Evolutionary conservation across 2,888 invertebrate species (phyloP).

Genomic region (Thelaira solivaga): DNA sequence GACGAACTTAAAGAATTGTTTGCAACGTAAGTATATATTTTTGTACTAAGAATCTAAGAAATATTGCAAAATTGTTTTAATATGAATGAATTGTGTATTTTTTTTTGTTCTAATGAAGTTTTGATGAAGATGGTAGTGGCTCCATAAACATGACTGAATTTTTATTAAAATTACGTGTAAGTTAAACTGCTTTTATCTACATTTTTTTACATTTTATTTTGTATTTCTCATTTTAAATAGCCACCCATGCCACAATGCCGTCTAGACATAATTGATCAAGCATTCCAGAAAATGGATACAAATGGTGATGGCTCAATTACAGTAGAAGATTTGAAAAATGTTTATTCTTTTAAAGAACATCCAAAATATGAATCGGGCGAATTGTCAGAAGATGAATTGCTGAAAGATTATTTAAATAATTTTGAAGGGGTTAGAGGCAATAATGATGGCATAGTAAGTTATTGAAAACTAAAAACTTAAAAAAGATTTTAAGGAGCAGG

Average conservation of each 20-base stretch:
- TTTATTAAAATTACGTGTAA: conserved; percentile 87
- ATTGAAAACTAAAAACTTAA: not conserved
- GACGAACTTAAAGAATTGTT: conserved; percentile 76
- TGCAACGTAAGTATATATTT: conserved; percentile 66
- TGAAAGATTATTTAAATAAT: conserved; percentile 88
- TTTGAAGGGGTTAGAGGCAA: conserved; percentile 84
- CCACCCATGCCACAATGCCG: conserved; percentile 89
- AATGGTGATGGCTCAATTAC: conserved; percentile 90
- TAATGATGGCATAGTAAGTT: conserved; percentile 84
- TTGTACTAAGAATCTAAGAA: not conserved
- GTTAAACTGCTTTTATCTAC: conserved; percentile 65
- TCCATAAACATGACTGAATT: conserved; percentile 93
- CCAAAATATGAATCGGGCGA: conserved; percentile 92
- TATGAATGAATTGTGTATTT: not conserved
- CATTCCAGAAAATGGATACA: conserved; percentile 91
- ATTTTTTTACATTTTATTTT: not conserved
- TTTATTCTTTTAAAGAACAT: conserved; percentile 89
- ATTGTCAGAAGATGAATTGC: conserved; percentile 87
- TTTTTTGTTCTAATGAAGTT: conserved; percentile 70
- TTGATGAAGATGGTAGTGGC: conserved; percentile 90
- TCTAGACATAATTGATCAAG: conserved; percentile 85
- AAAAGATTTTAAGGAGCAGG: too few species aligned
- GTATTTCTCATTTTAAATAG: conserved; percentile 77
- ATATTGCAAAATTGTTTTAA: conserved; percentile 14
- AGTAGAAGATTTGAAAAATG: conserved; percentile 84